A percentile compares a stretch with the other conserved stretches of the same genome.
Evolutionary conservation across 2,113 vertebrate genomes (phyloP).

Genomic region (Gallinago media): DNA sequence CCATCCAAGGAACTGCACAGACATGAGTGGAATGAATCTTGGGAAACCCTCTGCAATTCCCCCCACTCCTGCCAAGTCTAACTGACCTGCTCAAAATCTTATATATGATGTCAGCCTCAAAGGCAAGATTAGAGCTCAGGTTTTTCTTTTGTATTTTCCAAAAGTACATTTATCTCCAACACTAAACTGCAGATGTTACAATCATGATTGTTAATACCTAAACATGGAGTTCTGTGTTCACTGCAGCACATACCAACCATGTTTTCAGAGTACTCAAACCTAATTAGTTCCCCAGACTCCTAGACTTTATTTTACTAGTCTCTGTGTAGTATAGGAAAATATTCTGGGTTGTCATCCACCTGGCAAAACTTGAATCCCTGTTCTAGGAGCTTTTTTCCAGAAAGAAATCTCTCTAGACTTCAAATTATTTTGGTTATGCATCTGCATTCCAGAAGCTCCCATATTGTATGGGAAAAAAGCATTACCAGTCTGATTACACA

Average conservation of each 20-base stretch:
- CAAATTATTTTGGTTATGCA: conserved; percentile 1
- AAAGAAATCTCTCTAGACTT: conserved; percentile 38
- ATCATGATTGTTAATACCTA: background rate
- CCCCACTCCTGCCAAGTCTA: background rate
- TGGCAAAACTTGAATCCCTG: conserved; percentile 57
- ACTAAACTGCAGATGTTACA: background rate
- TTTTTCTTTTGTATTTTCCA: background rate
- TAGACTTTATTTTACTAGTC: background rate
- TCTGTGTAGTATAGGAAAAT: conserved; percentile 61
- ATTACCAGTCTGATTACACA: background rate
- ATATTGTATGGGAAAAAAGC: background rate
- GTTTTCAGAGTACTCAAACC: conserved; percentile 44
- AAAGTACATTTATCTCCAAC: background rate
- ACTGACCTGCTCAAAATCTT: background rate
- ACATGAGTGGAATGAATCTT: background rate
- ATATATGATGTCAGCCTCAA: background rate
- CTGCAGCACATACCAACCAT: background rate
- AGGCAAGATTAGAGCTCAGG: background rate
- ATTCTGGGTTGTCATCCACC: conserved; percentile 62
- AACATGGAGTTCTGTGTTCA: background rate
- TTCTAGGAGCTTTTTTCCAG: conserved; percentile 59
- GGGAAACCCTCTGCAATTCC: background rate
- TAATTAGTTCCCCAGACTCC: conserved; percentile 70
- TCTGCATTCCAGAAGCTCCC: conserved; percentile 31
- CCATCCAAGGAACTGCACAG: background rate